A percentile compares a stretch with the other conserved stretches of the same genome.
Evolutionary conservation across 1,140 invertebrate genomes (phyloP).

Genomic region (Daktulosphaira vitifoliae): DNA sequence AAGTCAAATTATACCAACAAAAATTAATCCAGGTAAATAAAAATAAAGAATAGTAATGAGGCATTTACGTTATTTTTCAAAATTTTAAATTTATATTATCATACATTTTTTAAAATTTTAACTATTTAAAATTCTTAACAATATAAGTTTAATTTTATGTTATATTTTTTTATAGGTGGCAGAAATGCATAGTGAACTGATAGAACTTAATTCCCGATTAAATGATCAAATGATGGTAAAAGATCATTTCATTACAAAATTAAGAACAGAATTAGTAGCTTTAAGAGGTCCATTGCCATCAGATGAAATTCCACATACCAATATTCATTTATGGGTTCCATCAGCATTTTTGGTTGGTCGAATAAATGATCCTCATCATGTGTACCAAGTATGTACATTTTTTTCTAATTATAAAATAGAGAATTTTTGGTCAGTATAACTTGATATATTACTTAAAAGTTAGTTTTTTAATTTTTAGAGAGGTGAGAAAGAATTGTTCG

Average conservation of each 20-base stretch:
- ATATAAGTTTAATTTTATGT: no score
- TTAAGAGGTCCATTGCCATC: conserved; percentile 55
- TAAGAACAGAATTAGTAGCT: conserved; percentile 59
- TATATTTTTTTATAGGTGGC: conserved; percentile 61
- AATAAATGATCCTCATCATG: conserved; percentile 67
- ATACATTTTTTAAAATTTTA: no score
- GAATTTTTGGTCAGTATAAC: no score
- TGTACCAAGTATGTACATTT: conserved; percentile 67
- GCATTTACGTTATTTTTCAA: no score
- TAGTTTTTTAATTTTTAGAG: no score
- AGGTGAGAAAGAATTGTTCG: no score
- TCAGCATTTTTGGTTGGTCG: conserved; percentile 78
- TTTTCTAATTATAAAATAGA: conserved; percentile 9
- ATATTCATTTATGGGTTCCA: conserved; percentile 85
- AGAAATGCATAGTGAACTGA: conserved; percentile 91
- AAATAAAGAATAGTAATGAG: no score
- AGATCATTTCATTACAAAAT: conserved; percentile 49
- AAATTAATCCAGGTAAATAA: conserved; percentile 65
- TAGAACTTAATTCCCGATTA: conserved; percentile 79
- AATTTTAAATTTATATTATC: no score
- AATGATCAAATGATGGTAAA: conserved; percentile 47
- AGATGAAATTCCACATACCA: conserved; percentile 43
- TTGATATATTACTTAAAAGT: no score
- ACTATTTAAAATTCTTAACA: no score
- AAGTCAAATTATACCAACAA: conserved; percentile 74